A percentile compares a stretch with the other conserved stretches of the same genome.
Evolutionary conservation across 2,113 vertebrate genomes (phyloP).

Genomic region (Edolisoma coerulescens): DNA sequence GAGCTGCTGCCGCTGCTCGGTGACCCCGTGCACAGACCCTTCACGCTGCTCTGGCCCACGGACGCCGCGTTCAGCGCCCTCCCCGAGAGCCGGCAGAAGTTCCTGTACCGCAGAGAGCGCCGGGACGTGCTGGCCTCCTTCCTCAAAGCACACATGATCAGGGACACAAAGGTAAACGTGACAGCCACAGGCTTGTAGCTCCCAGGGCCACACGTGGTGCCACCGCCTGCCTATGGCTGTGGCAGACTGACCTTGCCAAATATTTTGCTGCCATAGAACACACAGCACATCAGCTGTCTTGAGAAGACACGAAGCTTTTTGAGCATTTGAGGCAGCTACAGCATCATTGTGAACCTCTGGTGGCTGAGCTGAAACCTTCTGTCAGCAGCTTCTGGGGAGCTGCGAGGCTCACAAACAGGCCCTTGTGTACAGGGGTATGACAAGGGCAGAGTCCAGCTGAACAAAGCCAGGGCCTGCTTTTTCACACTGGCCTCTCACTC

Average conservation of each 20-base stretch:
- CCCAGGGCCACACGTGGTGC: not conserved
- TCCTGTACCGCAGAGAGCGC: slow-evolving; percentile 85
- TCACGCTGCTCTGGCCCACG: slow-evolving; percentile 94
- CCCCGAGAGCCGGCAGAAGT: slow-evolving; percentile 72
- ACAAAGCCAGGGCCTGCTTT: not conserved
- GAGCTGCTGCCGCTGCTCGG: slow-evolving; percentile 77
- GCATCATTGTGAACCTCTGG: not conserved
- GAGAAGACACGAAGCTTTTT: not conserved
- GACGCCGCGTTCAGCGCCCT: slow-evolving; percentile 79
- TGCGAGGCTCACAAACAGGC: not conserved
- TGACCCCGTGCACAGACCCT: slow-evolving; percentile 75
- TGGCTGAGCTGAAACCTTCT: not conserved
- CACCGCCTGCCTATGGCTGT: not conserved
- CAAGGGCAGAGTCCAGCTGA: not conserved
- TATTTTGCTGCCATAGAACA: not conserved
- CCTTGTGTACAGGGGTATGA: not conserved
- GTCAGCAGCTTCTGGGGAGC: not conserved
- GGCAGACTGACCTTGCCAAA: not conserved
- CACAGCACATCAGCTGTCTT: not conserved
- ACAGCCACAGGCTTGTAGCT: not conserved
- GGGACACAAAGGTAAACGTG: slow-evolving; percentile 71
- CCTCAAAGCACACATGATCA: slow-evolving; percentile 86
- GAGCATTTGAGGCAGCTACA: not conserved
- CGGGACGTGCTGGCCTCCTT: slow-evolving; percentile 78
- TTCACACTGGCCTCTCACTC: not conserved